Conservation (phyloP, 2,888 invertebrate genomes). For the Tupiocoris notatus region DNA sequence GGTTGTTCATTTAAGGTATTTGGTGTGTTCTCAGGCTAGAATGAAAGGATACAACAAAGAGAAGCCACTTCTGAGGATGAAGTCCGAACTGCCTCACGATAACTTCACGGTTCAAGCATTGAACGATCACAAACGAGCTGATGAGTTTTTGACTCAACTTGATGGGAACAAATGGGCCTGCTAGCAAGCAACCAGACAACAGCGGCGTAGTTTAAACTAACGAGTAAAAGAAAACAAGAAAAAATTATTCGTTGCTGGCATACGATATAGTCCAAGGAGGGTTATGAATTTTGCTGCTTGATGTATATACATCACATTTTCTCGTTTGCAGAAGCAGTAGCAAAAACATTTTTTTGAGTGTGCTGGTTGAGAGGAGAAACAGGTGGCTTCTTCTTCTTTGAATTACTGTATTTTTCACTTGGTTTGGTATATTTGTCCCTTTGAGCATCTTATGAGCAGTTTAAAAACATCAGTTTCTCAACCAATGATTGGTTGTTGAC, state of each 20-base stretch:
- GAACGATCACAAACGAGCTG: conserved; percentile 88
- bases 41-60: conserved; percentile 68
- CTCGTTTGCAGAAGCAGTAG: too few species aligned
- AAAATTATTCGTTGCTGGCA: background rate
- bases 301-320: too few species aligned
- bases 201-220: conserved; percentile 11
- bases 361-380: too few species aligned
- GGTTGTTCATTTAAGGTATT: too few species aligned
- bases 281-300: too few species aligned
- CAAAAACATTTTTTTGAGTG: too few species aligned
- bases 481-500: too few species aligned
- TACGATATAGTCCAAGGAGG: conserved; percentile 25
- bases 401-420: too few species aligned
- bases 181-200: conserved; percentile 22
- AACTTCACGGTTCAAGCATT: conserved; percentile 86
- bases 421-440: too few species aligned
- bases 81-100: conserved; percentile 94
- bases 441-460: too few species aligned
- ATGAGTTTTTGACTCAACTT: conserved; percentile 85
- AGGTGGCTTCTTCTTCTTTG: too few species aligned
- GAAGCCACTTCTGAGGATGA: conserved; percentile 87
- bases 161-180: conserved; percentile 57
- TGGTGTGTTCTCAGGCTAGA: conserved; percentile 38
- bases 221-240: background rate
- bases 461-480: too few species aligned